Conservation (phyloP, 2,888 invertebrate genomes). For the Spatulosminthurus flaviceps region DNA sequence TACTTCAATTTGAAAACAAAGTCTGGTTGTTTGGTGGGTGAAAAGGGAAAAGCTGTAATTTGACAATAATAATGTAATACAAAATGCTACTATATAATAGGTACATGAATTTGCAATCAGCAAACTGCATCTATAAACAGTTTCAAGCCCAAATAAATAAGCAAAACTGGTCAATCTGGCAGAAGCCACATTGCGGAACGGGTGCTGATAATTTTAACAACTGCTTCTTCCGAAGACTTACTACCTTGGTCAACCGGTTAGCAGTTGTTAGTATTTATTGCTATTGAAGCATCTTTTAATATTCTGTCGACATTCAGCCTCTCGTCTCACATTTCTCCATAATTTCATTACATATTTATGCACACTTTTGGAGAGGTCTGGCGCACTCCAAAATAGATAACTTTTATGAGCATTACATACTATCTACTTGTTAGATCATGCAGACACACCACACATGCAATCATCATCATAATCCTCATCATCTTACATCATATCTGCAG, state of each 20-base stretch:
- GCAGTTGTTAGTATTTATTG: conserved; percentile 19
- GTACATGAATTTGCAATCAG: too few species aligned
- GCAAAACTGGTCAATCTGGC: not conserved
- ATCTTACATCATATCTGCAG: too few species aligned
- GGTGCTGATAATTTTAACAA: not conserved
- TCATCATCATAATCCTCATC: too few species aligned
- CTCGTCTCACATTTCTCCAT: not conserved
- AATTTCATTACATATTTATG: not conserved
- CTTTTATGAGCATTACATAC: not conserved
- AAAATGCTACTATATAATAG: too few species aligned
- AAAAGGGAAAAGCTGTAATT: too few species aligned
- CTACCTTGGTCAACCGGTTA: conserved; percentile 41
- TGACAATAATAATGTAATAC: too few species aligned
- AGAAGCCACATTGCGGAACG: not conserved
- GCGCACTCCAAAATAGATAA: not conserved
- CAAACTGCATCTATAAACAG: not conserved
- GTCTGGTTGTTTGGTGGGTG: too few species aligned
- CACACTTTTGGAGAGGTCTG: not conserved
- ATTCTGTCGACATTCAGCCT: not conserved
- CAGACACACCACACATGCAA: too few species aligned
- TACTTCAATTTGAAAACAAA: too few species aligned
- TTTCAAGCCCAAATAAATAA: not conserved
- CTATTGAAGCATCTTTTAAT: not conserved
- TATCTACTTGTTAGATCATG: too few species aligned
- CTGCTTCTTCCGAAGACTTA: not conserved